A percentile compares a stretch with the other conserved stretches of the same genome.
Evolutionary conservation across 2,113 vertebrate genomes (phyloP).

Genomic region (Antigone vipio): DNA sequence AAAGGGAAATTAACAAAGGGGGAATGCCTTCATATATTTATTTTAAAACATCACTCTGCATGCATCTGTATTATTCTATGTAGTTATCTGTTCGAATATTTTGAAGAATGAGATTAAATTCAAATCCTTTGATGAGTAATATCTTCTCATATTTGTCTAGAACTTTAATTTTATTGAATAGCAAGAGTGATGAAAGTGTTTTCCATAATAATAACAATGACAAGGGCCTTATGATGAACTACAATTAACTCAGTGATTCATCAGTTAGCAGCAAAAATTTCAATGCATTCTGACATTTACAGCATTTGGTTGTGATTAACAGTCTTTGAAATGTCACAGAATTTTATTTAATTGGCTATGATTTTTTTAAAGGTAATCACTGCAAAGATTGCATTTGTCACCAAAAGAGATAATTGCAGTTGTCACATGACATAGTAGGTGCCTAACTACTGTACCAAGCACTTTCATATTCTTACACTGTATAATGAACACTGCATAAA

Average conservation of each 20-base stretch:
- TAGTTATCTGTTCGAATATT: conserved; percentile 53
- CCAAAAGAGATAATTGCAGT: conserved; percentile 76
- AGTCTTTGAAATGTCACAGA: conserved; percentile 81
- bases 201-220: conserved; percentile 83
- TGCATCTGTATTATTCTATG: conserved; percentile 15
- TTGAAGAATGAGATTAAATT: conserved; percentile 73
- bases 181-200: conserved; percentile 77
- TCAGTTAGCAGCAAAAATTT: conserved; percentile 73
- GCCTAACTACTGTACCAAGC: conserved; percentile 52
- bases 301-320: conserved; percentile 82
- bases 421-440: conserved; percentile 71
- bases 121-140: conserved; percentile 74
- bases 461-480: conserved; percentile 19
- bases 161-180: conserved; percentile 74
- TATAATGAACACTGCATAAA: conserved; percentile 17
- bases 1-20: neutral
- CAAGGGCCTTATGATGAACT: conserved; percentile 78
- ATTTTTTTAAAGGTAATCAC: conserved; percentile 77
- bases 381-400: conserved; percentile 71
- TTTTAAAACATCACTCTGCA: conserved; percentile 48
- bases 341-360: conserved; percentile 81
- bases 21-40: conserved; percentile 20
- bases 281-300: conserved; percentile 78
- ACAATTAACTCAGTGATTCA: conserved; percentile 82
- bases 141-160: conserved; percentile 71